A percentile compares a stretch with the other conserved stretches of the same genome.
Evolutionary conservation across 1,140 invertebrate species (phyloP).

Genomic region (Lanistes nyassanus): DNA sequence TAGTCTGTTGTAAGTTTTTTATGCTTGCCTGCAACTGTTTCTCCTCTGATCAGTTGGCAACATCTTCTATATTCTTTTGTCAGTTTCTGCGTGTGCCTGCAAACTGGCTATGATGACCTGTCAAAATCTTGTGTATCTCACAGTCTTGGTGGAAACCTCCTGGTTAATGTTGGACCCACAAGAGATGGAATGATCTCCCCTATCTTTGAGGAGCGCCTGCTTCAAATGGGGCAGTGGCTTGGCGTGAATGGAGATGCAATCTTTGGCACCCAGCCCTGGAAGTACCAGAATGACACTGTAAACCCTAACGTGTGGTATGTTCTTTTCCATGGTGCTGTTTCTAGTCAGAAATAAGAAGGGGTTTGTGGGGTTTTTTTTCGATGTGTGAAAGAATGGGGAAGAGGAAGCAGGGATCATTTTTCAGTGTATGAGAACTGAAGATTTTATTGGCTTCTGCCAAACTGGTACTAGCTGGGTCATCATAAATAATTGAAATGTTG

Average conservation of each 20-base stretch:
- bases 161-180: constrained; percentile 92
- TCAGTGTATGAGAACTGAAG: background rate
- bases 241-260: constrained; percentile 88
- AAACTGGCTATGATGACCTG: no score
- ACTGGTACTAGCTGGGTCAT: no score
- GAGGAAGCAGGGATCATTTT: background rate
- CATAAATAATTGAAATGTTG: no score
- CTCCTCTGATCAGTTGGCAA: no score
- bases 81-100: no score
- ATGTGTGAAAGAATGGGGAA: background rate
- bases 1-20: no score
- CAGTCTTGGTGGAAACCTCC: constrained; percentile 87
- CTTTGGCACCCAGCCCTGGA: constrained; percentile 79
- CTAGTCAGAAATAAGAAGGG: no score
- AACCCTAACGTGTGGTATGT: constrained; percentile 62
- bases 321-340: background rate
- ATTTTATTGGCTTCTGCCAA: background rate
- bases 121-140: constrained; percentile 1
- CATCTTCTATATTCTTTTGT: no score
- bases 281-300: constrained; percentile 82
- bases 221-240: constrained; percentile 79
- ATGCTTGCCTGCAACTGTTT: no score
- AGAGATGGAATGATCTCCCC: constrained; percentile 87
- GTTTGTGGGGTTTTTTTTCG: background rate
- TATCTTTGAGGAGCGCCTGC: constrained; percentile 89